Conservation (phyloP, 92 coral and sea anemone genomes). For the Siderastrea siderea region DNA sequence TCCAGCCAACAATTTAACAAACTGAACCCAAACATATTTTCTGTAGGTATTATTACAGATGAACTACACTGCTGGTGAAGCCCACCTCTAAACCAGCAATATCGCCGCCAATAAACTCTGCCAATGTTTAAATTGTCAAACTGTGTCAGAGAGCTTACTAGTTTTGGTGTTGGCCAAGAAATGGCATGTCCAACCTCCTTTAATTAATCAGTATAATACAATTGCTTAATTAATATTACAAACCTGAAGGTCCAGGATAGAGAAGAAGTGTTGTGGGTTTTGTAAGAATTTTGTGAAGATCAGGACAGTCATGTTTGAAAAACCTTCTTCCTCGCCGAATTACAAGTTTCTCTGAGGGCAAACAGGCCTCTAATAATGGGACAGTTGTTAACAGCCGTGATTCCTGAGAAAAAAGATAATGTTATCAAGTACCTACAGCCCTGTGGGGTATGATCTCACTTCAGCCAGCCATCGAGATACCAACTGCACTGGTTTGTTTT, state of each 20-base stretch:
- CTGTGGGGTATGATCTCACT: neutral
- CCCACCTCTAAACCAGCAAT: too few relatives aligned
- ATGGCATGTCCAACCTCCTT: too few relatives aligned
- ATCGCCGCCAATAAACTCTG: too few relatives aligned
- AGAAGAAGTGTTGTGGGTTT: conserved; percentile 85
- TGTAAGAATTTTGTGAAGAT: conserved; percentile 70
- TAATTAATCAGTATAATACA: neutral
- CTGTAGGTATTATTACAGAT: too few relatives aligned
- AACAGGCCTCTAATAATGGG: conserved; percentile 87
- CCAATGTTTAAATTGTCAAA: too few relatives aligned
- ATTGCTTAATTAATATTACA: neutral
- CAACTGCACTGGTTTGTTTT: too few relatives aligned
- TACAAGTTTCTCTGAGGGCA: conserved; percentile 82
- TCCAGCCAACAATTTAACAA: too few relatives aligned
- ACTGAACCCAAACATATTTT: too few relatives aligned
- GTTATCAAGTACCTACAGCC: too few relatives aligned
- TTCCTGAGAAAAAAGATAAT: conserved; percentile 59
- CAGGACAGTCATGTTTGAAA: conserved; percentile 71
- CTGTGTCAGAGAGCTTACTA: too few relatives aligned
- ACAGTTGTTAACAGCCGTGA: conserved; percentile 92
- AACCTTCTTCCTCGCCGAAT: conserved; percentile 86
- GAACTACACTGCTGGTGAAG: too few relatives aligned
- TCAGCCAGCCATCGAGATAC: neutral
- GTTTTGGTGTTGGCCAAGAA: too few relatives aligned
- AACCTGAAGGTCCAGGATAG: conserved; percentile 93